Percentiles rank a stretch among this genome's conserved stretches.
These are phyloP conservation scores for Ammospiza nelsoni DNA, from an alignment of 2,113 vertebrate genomes.

Conservation along the genomic window DNA sequence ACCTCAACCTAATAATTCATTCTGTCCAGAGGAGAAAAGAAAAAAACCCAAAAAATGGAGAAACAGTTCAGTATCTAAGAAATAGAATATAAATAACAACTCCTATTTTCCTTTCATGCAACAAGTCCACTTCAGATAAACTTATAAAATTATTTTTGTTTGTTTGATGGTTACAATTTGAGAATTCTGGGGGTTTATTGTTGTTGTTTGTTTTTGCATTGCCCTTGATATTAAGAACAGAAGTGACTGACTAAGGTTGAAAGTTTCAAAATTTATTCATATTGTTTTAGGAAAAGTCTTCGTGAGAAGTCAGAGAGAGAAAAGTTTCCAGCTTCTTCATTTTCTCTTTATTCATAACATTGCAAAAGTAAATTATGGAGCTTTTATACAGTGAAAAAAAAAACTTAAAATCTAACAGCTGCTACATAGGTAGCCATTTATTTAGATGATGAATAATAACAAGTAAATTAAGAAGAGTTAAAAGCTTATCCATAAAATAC, in stretches of 20 bases:
- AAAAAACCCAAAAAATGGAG: fast-evolving
- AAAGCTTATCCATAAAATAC: background rate
- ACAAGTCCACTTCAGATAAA: background rate
- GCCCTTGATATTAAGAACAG: background rate
- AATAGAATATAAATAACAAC: background rate
- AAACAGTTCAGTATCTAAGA: background rate
- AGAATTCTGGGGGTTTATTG: background rate
- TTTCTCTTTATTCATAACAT: background rate
- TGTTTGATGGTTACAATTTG: background rate
- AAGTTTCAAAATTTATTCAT: background rate
- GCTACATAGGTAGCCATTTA: background rate
- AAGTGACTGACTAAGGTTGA: background rate
- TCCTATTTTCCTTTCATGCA: background rate
- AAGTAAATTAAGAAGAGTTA: background rate
- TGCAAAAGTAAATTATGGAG: background rate
- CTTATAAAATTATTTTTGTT: background rate
- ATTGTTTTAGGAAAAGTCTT: background rate
- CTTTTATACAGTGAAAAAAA: background rate
- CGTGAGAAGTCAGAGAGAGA: background rate
- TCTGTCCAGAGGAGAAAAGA: background rate
- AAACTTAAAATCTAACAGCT: background rate
- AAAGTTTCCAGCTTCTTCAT: background rate
- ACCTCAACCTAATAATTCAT: background rate
- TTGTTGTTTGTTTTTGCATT: background rate
- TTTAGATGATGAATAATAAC: background rate